phyloP scores from a whole-genome alignment of 2,113 vertebrate genomes.

The Chaetops frenatus region DNA sequence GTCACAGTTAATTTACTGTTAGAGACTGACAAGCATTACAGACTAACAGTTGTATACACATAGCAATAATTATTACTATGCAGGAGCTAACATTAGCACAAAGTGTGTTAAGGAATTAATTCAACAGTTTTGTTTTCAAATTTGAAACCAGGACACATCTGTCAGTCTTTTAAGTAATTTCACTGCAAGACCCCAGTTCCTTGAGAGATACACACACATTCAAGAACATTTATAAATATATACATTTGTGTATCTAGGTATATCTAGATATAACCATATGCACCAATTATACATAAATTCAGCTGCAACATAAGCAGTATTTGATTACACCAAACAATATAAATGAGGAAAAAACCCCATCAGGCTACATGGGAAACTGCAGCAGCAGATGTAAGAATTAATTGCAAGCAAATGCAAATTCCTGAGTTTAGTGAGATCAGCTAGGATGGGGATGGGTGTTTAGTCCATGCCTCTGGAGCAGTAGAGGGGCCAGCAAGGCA shows the following conservation, averaged over 20 bases:
- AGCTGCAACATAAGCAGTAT: not conserved
- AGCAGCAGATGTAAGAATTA: not conserved
- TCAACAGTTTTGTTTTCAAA: not conserved
- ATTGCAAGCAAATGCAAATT: not conserved
- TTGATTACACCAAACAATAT: not conserved
- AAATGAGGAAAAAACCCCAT: not conserved
- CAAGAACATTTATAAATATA: not conserved
- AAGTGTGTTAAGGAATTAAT: not conserved
- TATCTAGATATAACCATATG: not conserved
- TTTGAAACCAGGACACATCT: not conserved
- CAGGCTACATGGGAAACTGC: not conserved
- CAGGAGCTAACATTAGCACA: not conserved
- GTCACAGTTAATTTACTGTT: not conserved
- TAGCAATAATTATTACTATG: not conserved
- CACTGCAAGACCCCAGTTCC: not conserved
- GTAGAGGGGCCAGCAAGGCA: not conserved
- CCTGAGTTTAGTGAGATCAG: not conserved
- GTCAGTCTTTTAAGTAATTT: not conserved
- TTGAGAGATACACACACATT: fast-evolving
- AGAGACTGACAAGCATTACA: not conserved
- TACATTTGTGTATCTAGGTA: not conserved
- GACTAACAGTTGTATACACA: not conserved
- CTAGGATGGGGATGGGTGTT: too few species aligned
- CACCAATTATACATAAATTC: not conserved
- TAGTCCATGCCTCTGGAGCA: not conserved